Percentiles rank a stretch among this genome's conserved stretches.
Evolutionary conservation across 2,113 vertebrate genomes (phyloP).

Genomic region (Loxodonta africana): DNA sequence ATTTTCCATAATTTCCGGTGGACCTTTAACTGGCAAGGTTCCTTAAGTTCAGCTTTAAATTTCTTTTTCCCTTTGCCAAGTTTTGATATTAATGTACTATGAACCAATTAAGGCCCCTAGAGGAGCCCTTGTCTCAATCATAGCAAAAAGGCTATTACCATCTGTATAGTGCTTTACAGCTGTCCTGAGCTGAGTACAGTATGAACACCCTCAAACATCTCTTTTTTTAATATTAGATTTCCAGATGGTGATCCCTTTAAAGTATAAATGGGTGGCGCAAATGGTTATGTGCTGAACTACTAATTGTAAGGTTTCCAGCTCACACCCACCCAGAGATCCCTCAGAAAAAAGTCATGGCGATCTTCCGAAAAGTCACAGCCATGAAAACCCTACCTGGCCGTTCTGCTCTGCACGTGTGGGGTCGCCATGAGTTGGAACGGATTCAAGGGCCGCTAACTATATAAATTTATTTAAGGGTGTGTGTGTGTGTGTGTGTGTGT

Average conservation of each 20-base stretch:
- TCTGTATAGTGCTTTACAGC: not conserved
- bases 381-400: not conserved
- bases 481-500: too few relatives aligned
- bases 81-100: not conserved
- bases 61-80: conserved; percentile 8
- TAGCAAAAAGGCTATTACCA: not conserved
- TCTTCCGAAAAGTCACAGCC: not conserved
- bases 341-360: not conserved
- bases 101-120: not conserved
- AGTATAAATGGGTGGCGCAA: not conserved
- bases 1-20: conserved; percentile 28
- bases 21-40: not conserved
- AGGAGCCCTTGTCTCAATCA: not conserved
- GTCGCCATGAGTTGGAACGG: not conserved
- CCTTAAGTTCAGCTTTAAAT: conserved; percentile 21
- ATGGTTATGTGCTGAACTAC: not conserved
- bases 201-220: not conserved
- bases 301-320: not conserved
- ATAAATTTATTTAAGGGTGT: not conserved
- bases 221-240: not conserved
- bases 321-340: not conserved
- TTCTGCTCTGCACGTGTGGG: not conserved
- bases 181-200: not conserved
- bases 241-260: not conserved
- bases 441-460: not conserved